Conservation (phyloP, 2,888 invertebrate species). For the Parnassius orleans region DNA sequence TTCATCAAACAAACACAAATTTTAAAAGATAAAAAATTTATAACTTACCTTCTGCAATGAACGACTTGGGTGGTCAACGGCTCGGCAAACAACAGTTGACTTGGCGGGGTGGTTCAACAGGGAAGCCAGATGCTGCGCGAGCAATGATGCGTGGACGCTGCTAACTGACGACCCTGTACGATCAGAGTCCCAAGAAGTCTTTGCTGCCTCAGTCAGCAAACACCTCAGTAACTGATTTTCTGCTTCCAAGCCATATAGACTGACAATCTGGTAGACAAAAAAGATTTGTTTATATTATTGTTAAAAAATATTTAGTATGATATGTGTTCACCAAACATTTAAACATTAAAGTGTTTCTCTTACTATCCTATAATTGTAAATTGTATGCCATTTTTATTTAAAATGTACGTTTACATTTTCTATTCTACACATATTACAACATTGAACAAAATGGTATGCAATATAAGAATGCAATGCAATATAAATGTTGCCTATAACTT, state of each 20-base stretch:
- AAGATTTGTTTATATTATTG: slow-evolving; percentile 7
- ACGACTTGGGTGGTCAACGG: slow-evolving; percentile 90
- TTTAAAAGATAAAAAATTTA: no score
- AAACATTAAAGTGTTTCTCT: neutral
- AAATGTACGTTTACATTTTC: no score
- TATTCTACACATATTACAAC: no score
- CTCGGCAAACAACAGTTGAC: slow-evolving; percentile 92
- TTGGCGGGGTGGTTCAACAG: slow-evolving; percentile 93
- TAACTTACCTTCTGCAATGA: slow-evolving; percentile 82
- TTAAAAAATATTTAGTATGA: neutral
- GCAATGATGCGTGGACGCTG: slow-evolving; percentile 86
- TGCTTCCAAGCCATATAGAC: slow-evolving; percentile 96
- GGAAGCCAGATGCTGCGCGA: slow-evolving; percentile 80
- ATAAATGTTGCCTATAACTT: no score
- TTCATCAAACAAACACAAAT: no score
- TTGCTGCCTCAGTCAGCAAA: slow-evolving; percentile 89
- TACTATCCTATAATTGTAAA: no score
- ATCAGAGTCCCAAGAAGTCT: slow-evolving; percentile 86
- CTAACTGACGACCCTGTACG: slow-evolving; percentile 85
- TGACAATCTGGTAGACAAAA: slow-evolving; percentile 86
- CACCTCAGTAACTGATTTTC: slow-evolving; percentile 98
- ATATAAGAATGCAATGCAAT: no score
- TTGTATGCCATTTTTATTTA: no score
- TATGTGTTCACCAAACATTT: neutral
- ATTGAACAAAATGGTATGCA: no score